Evolutionary conservation across 2,888 invertebrate species (phyloP), one percentile per base, ranked within the genome.

Genomic region (Notocelia uddmanniana): DNA sequence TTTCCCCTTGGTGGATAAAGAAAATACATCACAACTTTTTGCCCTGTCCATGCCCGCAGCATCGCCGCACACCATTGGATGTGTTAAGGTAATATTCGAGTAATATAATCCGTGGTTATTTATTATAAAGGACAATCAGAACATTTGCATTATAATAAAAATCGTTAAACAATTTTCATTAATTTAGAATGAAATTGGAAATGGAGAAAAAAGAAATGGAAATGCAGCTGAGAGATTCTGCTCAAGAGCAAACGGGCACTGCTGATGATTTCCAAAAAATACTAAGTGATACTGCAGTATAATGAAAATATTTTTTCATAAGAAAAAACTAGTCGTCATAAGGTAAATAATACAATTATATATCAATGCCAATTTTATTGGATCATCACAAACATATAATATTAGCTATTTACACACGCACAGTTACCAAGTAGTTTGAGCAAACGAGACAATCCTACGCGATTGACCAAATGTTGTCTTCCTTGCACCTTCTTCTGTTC

Each of bases 1-100:
- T 87, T 26, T 75, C 83, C 0, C 85, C 87, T 11, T 94, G 94
- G 91, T 94, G 94, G 94, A 70, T 88, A 0, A 78, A 79, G n/a
- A 83, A 76, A 55, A 73, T 69, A 1, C 83, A 84, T 18, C 89
- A 92, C 59, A 81, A 89, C 11, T 81, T 81, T 8, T 55, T 91
- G 52, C 89, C 92, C 0, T 93, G 93, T 68, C 6, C 79, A 5
- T 93, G 93, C 74, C 79, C 86, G 0, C n/a, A 55, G 0, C 93
- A 93, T 73, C 79, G 86, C 6, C 85, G 93, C 13, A 85, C 90
- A 10, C 89, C 92, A 1, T 77, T 93, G 72, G 92, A 93, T 78
- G 84, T 91, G 0, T 70, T 92, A 50, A 76, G 85, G 93, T 93
- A 84, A 23, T 60, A 60, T 45, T n/a, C n/a, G 13, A 45, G 8